Evolutionary conservation across 2,888 invertebrate genomes (phyloP), one percentile per base, ranked within the genome.

Genomic region (Diadegma fenestrale): DNA sequence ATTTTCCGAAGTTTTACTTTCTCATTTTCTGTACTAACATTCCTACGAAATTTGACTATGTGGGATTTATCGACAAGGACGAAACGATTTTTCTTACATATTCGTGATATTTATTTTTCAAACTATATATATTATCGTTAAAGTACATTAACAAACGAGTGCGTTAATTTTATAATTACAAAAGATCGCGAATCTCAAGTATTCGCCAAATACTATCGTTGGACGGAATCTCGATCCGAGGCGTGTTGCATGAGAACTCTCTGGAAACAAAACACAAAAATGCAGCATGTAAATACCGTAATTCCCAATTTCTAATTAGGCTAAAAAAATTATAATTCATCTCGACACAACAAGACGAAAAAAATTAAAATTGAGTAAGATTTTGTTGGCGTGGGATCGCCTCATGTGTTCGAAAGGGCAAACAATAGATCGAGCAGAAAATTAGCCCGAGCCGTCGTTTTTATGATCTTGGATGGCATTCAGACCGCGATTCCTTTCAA

Each of bases 201-300:
- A 10, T 19, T 12, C 12, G n/a, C 33, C 6, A 3, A n/a, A 12
- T 26, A 33, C 10, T 45, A 69, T 73, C 58, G 87, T 43, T 77
- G 73, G 51, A 76, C 37, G 26, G 64, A 48, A 72, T 75, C 72
- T 87, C 82, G 86, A 33, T 91, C 90, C 17, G 92, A 88, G 30
- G 92, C 92, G 80, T 92, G 91, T 72, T 90, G 86, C 81, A 92
- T 90, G 63, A 92, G 43, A 5, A 88, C 87, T 86, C 87, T 90
- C 92, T 92, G 88, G 77, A 90, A 89, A 43, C 84, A 82, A 73
- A 80, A 82, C 63, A 69, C 51, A n/a, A 71, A n/a, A 61, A 64
- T 84, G 41, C 45, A 14, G 45, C 19, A 61, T 0, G 30, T 61
- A 17, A 61, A 37, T 37, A 37, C 37, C 7, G 37, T 37, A 30